Percentiles rank a stretch among this genome's conserved stretches.
Conservation (phyloP, 2,888 invertebrate species). For the Tromatobia lineatoria region DNA sequence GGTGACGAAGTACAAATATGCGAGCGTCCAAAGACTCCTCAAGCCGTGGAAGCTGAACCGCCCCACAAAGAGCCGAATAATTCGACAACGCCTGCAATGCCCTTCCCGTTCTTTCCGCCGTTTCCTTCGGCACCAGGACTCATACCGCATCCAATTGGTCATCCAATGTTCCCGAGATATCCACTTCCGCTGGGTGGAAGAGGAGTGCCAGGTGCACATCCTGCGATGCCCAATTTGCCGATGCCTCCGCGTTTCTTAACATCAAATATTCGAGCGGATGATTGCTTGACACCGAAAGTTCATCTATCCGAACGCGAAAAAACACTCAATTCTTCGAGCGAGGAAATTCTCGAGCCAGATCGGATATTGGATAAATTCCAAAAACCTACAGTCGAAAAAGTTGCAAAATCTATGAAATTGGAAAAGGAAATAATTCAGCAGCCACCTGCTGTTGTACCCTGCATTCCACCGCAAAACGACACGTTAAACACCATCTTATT, state of each 20-base stretch:
- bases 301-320: constrained; percentile 86
- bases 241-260: constrained; percentile 87
- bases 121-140: constrained; percentile 87
- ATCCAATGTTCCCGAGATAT: constrained; percentile 86
- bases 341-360: constrained; percentile 81
- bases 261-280: constrained; percentile 87
- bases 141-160: constrained; percentile 88
- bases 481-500: constrained; percentile 65
- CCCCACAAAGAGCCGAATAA: constrained; percentile 84
- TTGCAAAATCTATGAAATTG: constrained; percentile 74
- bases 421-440: constrained; percentile 75
- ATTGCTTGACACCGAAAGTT: constrained; percentile 84
- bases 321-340: constrained; percentile 83
- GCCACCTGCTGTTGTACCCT: constrained; percentile 49
- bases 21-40: constrained; percentile 84
- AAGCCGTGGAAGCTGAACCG: constrained; percentile 79
- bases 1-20: constrained; percentile 75
- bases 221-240: constrained; percentile 88
- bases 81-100: constrained; percentile 85
- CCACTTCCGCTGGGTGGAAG: constrained; percentile 83
- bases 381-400: constrained; percentile 73
- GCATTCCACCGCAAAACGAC: constrained; percentile 68
- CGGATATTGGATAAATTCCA: constrained; percentile 79
- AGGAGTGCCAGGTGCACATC: constrained; percentile 87
- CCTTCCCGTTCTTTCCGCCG: constrained; percentile 84